Evolutionary conservation across 2,797 vertebrate species (phyloP), one percentile per base, ranked within the genome.

Genomic region (Micrastur ruficollis): DNA sequence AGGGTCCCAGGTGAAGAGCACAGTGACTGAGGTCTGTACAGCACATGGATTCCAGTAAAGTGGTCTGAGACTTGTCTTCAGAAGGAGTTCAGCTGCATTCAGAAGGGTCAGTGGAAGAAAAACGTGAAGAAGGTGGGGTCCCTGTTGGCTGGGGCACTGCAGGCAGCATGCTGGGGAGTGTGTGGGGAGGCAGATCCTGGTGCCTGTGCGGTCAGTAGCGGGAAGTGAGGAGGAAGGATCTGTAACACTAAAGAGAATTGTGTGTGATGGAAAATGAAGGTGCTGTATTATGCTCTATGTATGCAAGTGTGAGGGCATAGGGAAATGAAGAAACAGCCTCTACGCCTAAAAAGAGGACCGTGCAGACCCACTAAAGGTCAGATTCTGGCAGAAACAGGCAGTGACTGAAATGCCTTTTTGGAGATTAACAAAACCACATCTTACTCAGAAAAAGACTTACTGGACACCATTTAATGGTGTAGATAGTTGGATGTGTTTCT

Each of bases 121-220:
- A 62, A 5, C 5, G 1, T 10, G 19, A 49, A 42, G 73, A 63
- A 74, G 15, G 3, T 4, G 21, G 9, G 23, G 4, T 71, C 18
- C 14, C 5, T 11, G 22, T 25, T 0, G 9, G 46, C n/a, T 2
- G 18, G 7, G 21, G 32, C 5, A 6, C 20, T 14, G 55, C 26
- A 5, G 31, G 23, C 1, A 3, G 42, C n/a, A 25, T 0, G 0
- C 42, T 0, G 4, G 31, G 29, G 17, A 36, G 31, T 1, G 0
- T 0, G 0, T 12, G 25, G 34, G 27, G 25, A 53, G 27, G 61
- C n/a, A 49, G 59, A 10, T 27, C 31, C 31, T 47, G 36, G 27
- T 46, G 42, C 17, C 44, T 29, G 1, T 5, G 27, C 20, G 5
- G 15, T 17, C 23, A 47, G 34, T 4, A 22, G 34, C 3, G 27